Evolutionary conservation across 2,797 vertebrate species (phyloP).

Genomic region (Characodon lateralis): DNA sequence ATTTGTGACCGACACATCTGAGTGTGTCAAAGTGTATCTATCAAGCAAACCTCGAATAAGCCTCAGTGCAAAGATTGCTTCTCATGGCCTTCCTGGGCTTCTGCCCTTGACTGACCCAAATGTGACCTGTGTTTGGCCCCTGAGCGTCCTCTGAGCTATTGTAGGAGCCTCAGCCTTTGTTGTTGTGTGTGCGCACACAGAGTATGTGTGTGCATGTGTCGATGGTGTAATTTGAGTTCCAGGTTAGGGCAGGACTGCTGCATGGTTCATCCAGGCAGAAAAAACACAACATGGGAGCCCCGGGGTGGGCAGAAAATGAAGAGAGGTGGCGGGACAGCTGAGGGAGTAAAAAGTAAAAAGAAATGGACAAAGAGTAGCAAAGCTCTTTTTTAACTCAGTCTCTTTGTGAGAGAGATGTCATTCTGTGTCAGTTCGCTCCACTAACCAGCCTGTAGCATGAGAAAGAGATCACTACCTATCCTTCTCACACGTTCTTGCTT

Average conservation of each 20-base stretch:
- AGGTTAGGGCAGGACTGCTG: slow-evolving; percentile 64
- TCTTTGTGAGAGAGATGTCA: slow-evolving; percentile 77
- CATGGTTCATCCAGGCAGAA: slow-evolving; percentile 71
- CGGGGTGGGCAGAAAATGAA: slow-evolving; percentile 49
- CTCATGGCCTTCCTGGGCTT: slow-evolving; percentile 35
- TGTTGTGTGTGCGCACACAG: slow-evolving; percentile 15
- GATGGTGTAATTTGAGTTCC: slow-evolving; percentile 66
- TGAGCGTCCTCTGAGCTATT: slow-evolving; percentile 47
- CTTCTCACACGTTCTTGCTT: slow-evolving; percentile 54
- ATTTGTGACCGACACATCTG: too few relatives aligned
- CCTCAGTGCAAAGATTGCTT: slow-evolving; percentile 17
- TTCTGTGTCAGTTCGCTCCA: slow-evolving; percentile 75
- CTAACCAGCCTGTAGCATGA: slow-evolving; percentile 74
- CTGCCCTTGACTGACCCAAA: slow-evolving; percentile 59
- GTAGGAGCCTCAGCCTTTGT: slow-evolving; percentile 30
- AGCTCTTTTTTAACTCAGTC: slow-evolving; percentile 67
- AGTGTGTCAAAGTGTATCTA: slow-evolving; percentile 23
- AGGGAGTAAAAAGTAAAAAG: slow-evolving; percentile 44
- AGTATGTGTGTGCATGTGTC: slow-evolving; percentile 38
- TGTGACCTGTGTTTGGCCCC: slow-evolving; percentile 60
- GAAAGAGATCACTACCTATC: slow-evolving; percentile 69
- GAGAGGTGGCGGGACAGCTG: slow-evolving; percentile 28
- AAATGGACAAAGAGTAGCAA: slow-evolving; percentile 61
- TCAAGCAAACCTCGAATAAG: slow-evolving; percentile 28
- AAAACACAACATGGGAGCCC: slow-evolving; percentile 70